Percentiles rank a stretch among this genome's conserved stretches.
These are phyloP conservation scores for Phania funesta DNA, from an alignment of 2,888 invertebrate species.

Conservation along the genomic window DNA sequence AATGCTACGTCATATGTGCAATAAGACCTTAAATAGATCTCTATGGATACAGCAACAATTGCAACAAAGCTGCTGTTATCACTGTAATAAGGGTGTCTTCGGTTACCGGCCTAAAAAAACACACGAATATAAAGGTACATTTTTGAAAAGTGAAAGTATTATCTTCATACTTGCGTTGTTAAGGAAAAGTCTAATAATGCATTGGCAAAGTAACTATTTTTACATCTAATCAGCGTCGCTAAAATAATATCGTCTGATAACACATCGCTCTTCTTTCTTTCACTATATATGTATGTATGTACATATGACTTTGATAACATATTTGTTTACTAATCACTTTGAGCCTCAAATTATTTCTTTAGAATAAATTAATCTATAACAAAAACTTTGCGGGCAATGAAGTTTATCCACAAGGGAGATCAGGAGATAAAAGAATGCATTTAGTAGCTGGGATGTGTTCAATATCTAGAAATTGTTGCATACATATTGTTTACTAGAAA, in stretches of 20 bases:
- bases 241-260: constrained; percentile 58
- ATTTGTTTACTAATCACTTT: too few relatives aligned
- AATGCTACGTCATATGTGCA: constrained; percentile 66
- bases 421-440: too few relatives aligned
- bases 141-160: not conserved
- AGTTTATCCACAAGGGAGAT: too few relatives aligned
- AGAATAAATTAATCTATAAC: too few relatives aligned
- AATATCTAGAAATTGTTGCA: too few relatives aligned
- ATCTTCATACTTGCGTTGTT: not conserved
- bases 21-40: constrained; percentile 26
- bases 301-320: too few relatives aligned
- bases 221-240: constrained; percentile 49
- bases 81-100: constrained; percentile 78
- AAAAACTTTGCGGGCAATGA: too few relatives aligned
- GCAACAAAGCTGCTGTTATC: constrained; percentile 72
- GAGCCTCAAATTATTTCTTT: too few relatives aligned
- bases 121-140: constrained; percentile 75
- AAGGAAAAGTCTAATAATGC: not conserved
- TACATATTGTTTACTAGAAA: too few relatives aligned
- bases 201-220: not conserved
- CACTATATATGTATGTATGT: not conserved
- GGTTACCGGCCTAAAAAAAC: constrained; percentile 75
- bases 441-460: too few relatives aligned
- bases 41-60: constrained; percentile 50
- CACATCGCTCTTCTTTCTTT: not conserved